phyloP scores from a whole-genome alignment of 2,888 invertebrate species.

The Netelia melanura region DNA sequence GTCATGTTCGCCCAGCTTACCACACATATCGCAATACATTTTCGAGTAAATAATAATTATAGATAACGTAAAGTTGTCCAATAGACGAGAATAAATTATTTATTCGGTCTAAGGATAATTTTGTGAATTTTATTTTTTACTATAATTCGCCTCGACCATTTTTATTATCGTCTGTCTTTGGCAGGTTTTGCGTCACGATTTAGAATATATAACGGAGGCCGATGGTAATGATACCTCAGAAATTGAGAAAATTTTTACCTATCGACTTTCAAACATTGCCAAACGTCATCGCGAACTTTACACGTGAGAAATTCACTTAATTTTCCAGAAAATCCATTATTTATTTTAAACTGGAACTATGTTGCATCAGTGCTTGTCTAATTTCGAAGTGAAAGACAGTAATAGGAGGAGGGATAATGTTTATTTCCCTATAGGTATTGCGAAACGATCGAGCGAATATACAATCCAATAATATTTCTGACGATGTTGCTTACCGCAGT shows the following conservation, averaged over 20 bases:
- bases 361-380: background rate
- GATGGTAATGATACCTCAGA: background rate
- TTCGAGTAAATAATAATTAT: slow-evolving; percentile 37
- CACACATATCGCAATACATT: slow-evolving; percentile 56
- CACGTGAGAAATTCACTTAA: slow-evolving; percentile 39
- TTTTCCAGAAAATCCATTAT: background rate
- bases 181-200: slow-evolving; percentile 61
- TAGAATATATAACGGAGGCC: slow-evolving; percentile 44
- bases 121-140: background rate
- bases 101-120: background rate
- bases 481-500: slow-evolving; percentile 63
- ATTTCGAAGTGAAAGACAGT: background rate
- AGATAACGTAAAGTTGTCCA: background rate
- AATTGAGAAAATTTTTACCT: slow-evolving; percentile 45
- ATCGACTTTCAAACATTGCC: slow-evolving; percentile 55
- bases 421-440: slow-evolving; percentile 47
- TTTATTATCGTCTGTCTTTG: background rate
- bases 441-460: slow-evolving; percentile 62
- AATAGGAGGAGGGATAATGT: background rate
- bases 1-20: slow-evolving; percentile 59
- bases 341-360: background rate
- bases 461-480: slow-evolving; percentile 65
- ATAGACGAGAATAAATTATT: background rate
- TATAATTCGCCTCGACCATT: background rate
- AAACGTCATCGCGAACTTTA: slow-evolving; percentile 59